phyloP scores from a whole-genome alignment of 2,888 invertebrate species.

The Nymphalis c-album region DNA sequence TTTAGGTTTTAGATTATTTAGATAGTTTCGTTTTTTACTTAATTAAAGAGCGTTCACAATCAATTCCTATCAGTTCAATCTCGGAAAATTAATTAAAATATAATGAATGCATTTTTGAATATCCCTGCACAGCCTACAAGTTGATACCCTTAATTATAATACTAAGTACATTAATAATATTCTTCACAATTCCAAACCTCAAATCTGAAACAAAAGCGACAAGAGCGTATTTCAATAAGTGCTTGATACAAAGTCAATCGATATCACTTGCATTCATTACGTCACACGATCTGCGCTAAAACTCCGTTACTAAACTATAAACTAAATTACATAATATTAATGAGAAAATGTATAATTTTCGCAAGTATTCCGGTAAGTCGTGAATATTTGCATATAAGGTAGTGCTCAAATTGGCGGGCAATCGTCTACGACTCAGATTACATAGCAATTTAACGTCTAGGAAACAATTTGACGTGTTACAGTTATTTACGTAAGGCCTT shows the following conservation, averaged over 20 bases:
- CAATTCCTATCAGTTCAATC: too few relatives aligned
- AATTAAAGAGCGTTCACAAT: too few relatives aligned
- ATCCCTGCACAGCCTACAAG: too few relatives aligned
- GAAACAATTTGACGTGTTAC: slow-evolving; percentile 45
- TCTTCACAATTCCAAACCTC: too few relatives aligned
- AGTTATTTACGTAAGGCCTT: slow-evolving; percentile 31
- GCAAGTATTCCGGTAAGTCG: slow-evolving; percentile 28
- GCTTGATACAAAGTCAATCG: not conserved
- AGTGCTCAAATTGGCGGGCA: slow-evolving; percentile 33
- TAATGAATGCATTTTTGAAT: too few relatives aligned
- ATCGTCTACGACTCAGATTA: slow-evolving; percentile 36
- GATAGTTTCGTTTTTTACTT: too few relatives aligned
- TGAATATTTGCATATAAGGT: slow-evolving; percentile 37
- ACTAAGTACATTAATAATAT: too few relatives aligned
- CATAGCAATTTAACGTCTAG: slow-evolving; percentile 41
- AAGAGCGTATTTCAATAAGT: not conserved
- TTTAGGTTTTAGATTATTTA: too few relatives aligned
- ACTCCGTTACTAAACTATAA: not conserved
- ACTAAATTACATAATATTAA: slow-evolving; percentile 30
- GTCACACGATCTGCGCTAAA: slow-evolving; percentile 15
- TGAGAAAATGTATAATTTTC: slow-evolving; percentile 38
- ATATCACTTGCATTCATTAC: not conserved
- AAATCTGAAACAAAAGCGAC: too few relatives aligned
- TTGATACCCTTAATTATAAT: too few relatives aligned
- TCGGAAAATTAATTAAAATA: too few relatives aligned